Base-by-base conservation (phyloP, 2,113 vertebrate genomes). In the Seriola rivoliana region DNA sequence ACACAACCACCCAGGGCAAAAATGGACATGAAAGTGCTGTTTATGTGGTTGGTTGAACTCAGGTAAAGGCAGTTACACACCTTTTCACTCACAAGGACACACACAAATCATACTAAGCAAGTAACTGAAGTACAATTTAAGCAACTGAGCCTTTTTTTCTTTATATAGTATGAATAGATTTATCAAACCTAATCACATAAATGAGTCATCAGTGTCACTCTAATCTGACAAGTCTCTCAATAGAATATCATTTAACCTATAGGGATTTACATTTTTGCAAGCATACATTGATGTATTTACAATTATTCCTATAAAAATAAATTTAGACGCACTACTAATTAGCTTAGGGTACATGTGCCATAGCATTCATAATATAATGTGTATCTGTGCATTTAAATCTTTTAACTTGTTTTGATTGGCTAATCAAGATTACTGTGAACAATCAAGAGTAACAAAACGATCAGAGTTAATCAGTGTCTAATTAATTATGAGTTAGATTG, bases 21-120 rank as follows among this genome's bases (percentile, higher is more conserved):
- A 44, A n/a, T 36, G 77, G 64, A 91, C 88, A 87, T 93, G 80
- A 90, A 93, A 91, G 92, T 74, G 66, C 23, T 81, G 68, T 75
- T 68, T 76, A 78, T 78, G 69, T 57, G 75, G 58, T 32, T 63
- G 52, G 16, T 44, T 85, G 42, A 80, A 62, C 75, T 78, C 72
- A 80, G 71, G 72, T 58, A 25, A 89, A 78, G 68, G 63, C 42
- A 80, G 64, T 62, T 52, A 72, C 46, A 79, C 78, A 78, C 71
- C 80, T 72, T 57, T 68, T 71, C 3, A 7, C 58, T 71, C 77
- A 44, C 44, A 40, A 23, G 55, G 52, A 67, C n/a, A 65, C 34
- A 76, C 55, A 70, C 10, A 57, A 13, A 50, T 8, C 40, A 25
- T 0, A 63, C 21, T 17, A 19, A 38, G 21, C 10, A 4, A 75